phyloP scores from a whole-genome alignment of 2,888 invertebrate genomes.

The Plagodis dolabraria region DNA sequence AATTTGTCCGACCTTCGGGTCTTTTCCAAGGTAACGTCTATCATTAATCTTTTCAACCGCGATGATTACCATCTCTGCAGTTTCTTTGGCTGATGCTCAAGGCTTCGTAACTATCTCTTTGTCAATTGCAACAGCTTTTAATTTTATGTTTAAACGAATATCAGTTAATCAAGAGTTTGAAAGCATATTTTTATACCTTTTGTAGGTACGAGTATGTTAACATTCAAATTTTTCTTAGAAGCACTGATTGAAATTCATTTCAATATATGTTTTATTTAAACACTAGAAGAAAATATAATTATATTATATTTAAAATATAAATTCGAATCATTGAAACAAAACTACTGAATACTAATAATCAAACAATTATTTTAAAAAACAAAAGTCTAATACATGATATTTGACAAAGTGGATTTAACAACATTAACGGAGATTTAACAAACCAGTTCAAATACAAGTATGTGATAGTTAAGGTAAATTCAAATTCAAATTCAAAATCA shows the following conservation, averaged over 20 bases:
- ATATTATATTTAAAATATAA: too few relatives aligned
- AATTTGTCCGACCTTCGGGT: constrained; percentile 43
- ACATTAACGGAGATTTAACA: constrained; percentile 26
- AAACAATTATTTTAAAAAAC: constrained; percentile 9
- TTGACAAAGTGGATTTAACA: too few relatives aligned
- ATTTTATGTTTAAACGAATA: not conserved
- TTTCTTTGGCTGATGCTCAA: constrained; percentile 48
- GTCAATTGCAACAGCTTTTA: constrained; percentile 28
- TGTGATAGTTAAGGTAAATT: too few relatives aligned
- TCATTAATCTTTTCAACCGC: constrained; percentile 47
- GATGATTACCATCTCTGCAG: constrained; percentile 42
- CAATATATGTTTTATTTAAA: too few relatives aligned
- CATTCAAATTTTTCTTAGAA: too few relatives aligned
- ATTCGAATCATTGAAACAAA: too few relatives aligned
- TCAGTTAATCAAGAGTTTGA: too few relatives aligned
- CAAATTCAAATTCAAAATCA: too few relatives aligned
- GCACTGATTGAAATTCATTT: too few relatives aligned
- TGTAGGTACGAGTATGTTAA: too few relatives aligned
- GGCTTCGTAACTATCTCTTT: constrained; percentile 29
- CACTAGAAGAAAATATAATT: too few relatives aligned
- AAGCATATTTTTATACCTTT: too few relatives aligned
- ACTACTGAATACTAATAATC: constrained; percentile 4
- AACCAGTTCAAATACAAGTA: constrained; percentile 13
- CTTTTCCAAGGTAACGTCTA: constrained; percentile 41
- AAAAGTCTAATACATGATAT: constrained; percentile 14